Base-by-base conservation (phyloP, 2,888 invertebrate species). In the Ecliptopera silaceata region DNA sequence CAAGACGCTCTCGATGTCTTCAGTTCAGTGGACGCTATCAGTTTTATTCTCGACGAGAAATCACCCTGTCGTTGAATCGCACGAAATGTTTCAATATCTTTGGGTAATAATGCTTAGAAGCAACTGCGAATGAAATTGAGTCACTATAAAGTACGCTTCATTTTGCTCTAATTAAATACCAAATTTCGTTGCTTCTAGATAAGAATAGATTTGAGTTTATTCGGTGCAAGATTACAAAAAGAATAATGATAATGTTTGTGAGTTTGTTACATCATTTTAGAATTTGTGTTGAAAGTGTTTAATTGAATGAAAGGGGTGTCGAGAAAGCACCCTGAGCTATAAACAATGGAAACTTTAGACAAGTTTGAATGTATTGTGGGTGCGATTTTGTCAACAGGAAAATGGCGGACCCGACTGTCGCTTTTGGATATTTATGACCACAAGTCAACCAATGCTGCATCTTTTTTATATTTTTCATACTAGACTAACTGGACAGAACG, bases 321-420 rank as follows among this genome's bases (percentile, higher is more conserved):
- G 45, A 70, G 70, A 73, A 67, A 72, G 65, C 61, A 68, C 71
- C 72, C 77, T 74, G 61, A 69, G 75, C 75, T 64, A 82, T 84
- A 86, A 86, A 86, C 87, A 88, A 88, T 82, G 78, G 66, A 81
- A 88, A 87, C 84, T 88, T 86, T 83, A 79, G 82, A 84, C 83
- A 85, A 88, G 82, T 88, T 86, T 77, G 79, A 82, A 88, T 86
- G 84, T 88, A 84, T 87, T 84, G 84, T 77, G 83, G 82, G 81
- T 76, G 80, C 82, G 85, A 84, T 86, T 88, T 86, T 88, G 89
- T 89, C 88, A 88, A 89, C 89, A 89, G 85, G 86, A 86, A 88
- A 89, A 89, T 87, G 88, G 89, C 86, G 89, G 82, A 79, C 79
- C 85, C 74, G 72, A 75, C 80, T 77, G 88, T 88, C 88, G 79